A percentile compares a stretch with the other conserved stretches of the same genome.
Evolutionary conservation across 1,140 invertebrate species (phyloP).

Genomic region (Drosophila sechellia): DNA sequence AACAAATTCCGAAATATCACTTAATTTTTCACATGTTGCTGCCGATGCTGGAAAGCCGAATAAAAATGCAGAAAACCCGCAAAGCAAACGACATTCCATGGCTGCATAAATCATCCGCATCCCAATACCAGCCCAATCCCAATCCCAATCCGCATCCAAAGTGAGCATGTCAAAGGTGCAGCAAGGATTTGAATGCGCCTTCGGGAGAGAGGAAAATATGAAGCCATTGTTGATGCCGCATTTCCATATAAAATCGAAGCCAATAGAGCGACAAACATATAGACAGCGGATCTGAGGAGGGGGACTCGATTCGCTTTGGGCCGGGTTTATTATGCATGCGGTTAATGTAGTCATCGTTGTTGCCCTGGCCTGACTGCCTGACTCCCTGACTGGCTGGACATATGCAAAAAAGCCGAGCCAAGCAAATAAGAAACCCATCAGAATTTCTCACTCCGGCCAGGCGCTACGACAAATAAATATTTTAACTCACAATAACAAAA

Average conservation of each 20-base stretch:
- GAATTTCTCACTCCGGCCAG: constrained; percentile 81
- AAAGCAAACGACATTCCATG: constrained; percentile 67
- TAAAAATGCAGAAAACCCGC: constrained; percentile 15
- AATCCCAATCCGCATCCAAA: constrained; percentile 29
- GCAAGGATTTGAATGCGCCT: constrained; percentile 78
- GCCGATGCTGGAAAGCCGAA: constrained; percentile 11
- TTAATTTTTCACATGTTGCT: constrained; percentile 80
- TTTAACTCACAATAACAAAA: constrained; percentile 82
- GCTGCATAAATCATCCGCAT: constrained; percentile 76
- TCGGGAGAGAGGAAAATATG: constrained; percentile 66
- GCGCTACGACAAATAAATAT: constrained; percentile 83
- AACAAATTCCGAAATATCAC: constrained; percentile 82
- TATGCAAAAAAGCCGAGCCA: constrained; percentile 69
- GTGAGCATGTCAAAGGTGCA: constrained; percentile 80
- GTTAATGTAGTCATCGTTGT: constrained; percentile 77
- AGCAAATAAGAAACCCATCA: constrained; percentile 83
- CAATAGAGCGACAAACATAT: constrained; percentile 50
- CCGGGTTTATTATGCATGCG: constrained; percentile 73
- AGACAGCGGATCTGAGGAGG: constrained; percentile 2
- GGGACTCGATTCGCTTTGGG: constrained; percentile 9
- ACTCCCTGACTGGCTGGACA: constrained; percentile 34
- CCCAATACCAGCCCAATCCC: constrained; percentile 5
- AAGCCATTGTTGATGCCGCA: constrained; percentile 76
- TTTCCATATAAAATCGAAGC: constrained; percentile 79
- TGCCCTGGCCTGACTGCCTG: background rate